Evolutionary conservation across 2,888 invertebrate species (phyloP).

Genomic region (Trissolcus japonicus): DNA sequence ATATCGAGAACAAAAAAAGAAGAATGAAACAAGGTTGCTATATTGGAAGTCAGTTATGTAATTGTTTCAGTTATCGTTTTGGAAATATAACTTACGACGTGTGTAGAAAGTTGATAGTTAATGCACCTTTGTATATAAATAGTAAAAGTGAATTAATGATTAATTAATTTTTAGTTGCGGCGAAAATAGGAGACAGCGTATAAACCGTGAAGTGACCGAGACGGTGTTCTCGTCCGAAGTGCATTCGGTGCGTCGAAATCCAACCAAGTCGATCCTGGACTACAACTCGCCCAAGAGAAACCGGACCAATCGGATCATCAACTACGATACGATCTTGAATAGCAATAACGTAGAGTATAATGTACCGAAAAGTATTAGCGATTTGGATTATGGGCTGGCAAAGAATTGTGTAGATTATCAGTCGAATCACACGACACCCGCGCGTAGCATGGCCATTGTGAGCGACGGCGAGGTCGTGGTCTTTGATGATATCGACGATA

Average conservation of each 20-base stretch:
- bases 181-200: slow-evolving; percentile 75
- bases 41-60: neutral
- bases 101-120: too few relatives aligned
- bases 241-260: slow-evolving; percentile 79
- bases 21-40: neutral
- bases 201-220: slow-evolving; percentile 79
- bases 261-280: slow-evolving; percentile 72
- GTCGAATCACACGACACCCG: slow-evolving; percentile 72
- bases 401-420: slow-evolving; percentile 74
- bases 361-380: slow-evolving; percentile 73
- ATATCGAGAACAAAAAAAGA: too few relatives aligned
- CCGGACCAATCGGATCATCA: slow-evolving; percentile 70
- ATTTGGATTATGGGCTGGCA: slow-evolving; percentile 73
- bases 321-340: slow-evolving; percentile 73
- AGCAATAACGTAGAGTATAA: slow-evolving; percentile 75
- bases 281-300: slow-evolving; percentile 74
- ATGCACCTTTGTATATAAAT: too few relatives aligned
- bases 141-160: too few relatives aligned
- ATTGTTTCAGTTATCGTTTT: too few relatives aligned
- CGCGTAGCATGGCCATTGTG: slow-evolving; percentile 77
- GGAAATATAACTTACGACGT: too few relatives aligned
- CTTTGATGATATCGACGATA: slow-evolving; percentile 91
- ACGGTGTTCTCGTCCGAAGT: slow-evolving; percentile 81
- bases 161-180: slow-evolving; percentile 69
- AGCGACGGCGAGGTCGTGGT: slow-evolving; percentile 89